Conservation (phyloP, 2,113 vertebrate genomes). For the Sander lucioperca region DNA sequence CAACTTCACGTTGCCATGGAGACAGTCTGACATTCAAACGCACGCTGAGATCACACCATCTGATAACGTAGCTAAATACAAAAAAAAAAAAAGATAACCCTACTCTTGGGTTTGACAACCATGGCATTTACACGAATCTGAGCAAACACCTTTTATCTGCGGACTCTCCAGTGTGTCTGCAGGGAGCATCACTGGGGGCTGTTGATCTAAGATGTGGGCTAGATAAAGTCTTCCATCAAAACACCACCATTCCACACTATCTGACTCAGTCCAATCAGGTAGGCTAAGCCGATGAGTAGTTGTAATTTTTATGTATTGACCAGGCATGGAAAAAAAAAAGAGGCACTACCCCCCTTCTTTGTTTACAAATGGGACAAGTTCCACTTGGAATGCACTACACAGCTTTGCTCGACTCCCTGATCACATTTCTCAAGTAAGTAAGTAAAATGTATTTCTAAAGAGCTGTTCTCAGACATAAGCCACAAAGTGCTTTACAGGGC, state of each 20-base stretch:
- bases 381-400: background rate
- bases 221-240: constrained; percentile 66
- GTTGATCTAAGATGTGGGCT: constrained; percentile 78
- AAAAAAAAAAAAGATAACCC: constrained; percentile 60
- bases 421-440: background rate
- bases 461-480: too few relatives aligned
- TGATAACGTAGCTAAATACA: constrained; percentile 65
- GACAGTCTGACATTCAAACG: constrained; percentile 50
- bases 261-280: background rate
- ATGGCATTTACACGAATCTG: constrained; percentile 79
- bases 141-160: constrained; percentile 79
- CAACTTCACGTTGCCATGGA: constrained; percentile 45
- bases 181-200: constrained; percentile 64
- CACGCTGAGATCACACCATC: constrained; percentile 43
- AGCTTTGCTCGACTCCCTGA: background rate
- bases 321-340: background rate
- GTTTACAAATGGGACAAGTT: constrained; percentile 41
- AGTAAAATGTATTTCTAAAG: too few relatives aligned
- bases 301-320: constrained; percentile 1
- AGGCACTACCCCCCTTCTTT: background rate
- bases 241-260: constrained; percentile 10
- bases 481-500: too few relatives aligned
- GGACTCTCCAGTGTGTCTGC: constrained; percentile 60
- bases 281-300: background rate
- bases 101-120: constrained; percentile 73